These are phyloP conservation scores for Orientallactaga sibirica DNA, from an alignment of 2,797 vertebrate species.

Conservation along the genomic window DNA sequence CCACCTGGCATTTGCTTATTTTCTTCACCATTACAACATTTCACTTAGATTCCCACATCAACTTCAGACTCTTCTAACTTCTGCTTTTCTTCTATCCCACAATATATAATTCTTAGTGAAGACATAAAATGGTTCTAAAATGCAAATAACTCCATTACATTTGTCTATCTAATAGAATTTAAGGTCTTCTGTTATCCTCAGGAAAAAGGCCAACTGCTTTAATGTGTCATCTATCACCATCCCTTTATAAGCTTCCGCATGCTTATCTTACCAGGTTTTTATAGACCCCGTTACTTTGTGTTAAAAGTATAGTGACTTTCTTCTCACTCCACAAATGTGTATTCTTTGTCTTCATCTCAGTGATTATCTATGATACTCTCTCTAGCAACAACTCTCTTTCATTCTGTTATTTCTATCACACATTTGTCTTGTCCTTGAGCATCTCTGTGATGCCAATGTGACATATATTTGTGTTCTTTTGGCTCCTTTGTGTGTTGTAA, in stretches of 20 bases:
- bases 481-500: not conserved
- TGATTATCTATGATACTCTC: not conserved
- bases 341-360: slow-evolving; percentile 47
- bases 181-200: slow-evolving; percentile 50
- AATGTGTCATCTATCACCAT: not conserved
- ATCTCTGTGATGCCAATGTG: not conserved
- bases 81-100: not conserved
- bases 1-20: not conserved
- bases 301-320: slow-evolving; percentile 61
- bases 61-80: not conserved
- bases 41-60: not conserved
- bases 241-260: slow-evolving; percentile 54
- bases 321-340: not conserved
- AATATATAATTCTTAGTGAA: slow-evolving; percentile 51
- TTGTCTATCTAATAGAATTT: slow-evolving; percentile 71
- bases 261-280: slow-evolving; percentile 46
- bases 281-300: slow-evolving; percentile 62
- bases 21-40: slow-evolving; percentile 18
- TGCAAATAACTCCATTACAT: slow-evolving; percentile 65
- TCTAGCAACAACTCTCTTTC: not conserved
- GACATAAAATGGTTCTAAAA: slow-evolving; percentile 66
- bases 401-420: slow-evolving; percentile 34
- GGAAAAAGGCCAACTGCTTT: slow-evolving; percentile 48
- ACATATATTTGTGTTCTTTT: not conserved
- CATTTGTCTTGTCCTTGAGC: slow-evolving; percentile 2